A percentile compares a stretch with the other conserved stretches of the same genome.
These are phyloP conservation scores for Elymnias hypermnestra DNA, from an alignment of 1,140 invertebrate species.

Conservation along the genomic window DNA sequence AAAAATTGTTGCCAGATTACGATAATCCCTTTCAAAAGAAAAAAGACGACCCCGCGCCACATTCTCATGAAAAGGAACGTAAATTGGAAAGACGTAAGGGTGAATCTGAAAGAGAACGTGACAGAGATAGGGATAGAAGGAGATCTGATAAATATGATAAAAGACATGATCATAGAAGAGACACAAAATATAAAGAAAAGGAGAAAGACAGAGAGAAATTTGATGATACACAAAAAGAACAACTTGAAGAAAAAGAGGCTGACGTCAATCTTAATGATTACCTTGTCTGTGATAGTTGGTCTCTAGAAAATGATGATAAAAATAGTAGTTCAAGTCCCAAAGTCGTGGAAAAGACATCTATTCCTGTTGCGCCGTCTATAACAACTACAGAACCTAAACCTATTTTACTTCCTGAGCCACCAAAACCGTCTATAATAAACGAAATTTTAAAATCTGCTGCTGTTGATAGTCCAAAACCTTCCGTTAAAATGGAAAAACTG, in stretches of 20 bases:
- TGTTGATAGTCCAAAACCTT: constrained; percentile 19
- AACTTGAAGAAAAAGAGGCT: constrained; percentile 38
- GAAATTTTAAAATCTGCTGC: constrained; percentile 25
- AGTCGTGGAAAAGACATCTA: constrained; percentile 14
- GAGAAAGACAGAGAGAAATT: constrained; percentile 26
- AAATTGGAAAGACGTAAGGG: constrained; percentile 21
- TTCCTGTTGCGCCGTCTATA: constrained; percentile 5
- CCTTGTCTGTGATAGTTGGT: constrained; percentile 70
- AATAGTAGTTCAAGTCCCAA: constrained; percentile 41
- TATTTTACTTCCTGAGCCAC: constrained; percentile 24
- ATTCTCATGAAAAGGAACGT: constrained; percentile 20
- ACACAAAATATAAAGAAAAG: constrained; percentile 36
- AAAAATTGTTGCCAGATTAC: constrained; percentile 58
- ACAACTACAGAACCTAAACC: constrained; percentile 12
- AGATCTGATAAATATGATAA: constrained; percentile 42
- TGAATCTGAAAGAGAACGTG: constrained; percentile 21
- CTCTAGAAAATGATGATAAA: constrained; percentile 64
- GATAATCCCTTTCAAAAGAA: constrained; percentile 67
- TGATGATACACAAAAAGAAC: constrained; percentile 18
- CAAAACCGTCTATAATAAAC: constrained; percentile 27
- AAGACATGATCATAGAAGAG: constrained; percentile 38
- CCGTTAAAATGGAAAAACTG: constrained; percentile 44
- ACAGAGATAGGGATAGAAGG: constrained; percentile 28
- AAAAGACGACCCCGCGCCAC: constrained; percentile 33
- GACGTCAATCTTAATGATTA: constrained; percentile 62